These are phyloP conservation scores for Dendrocopos noguchii DNA, from an alignment of 2,113 vertebrate genomes.

Conservation along the genomic window DNA sequence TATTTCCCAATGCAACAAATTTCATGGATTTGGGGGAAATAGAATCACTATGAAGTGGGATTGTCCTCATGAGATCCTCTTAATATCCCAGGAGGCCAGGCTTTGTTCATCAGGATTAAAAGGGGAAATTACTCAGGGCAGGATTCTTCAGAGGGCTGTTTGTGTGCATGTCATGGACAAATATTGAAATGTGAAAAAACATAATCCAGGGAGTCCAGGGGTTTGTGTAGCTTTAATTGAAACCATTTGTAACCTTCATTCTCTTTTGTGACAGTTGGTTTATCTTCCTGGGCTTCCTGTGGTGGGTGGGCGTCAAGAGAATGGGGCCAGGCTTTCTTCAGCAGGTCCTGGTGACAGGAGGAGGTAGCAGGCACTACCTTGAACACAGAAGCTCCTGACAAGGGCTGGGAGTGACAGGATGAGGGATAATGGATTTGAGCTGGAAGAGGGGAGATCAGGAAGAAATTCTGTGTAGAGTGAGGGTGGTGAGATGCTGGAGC, in stretches of 20 bases:
- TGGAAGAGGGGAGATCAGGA: too few species aligned
- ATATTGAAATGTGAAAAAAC: constrained; percentile 12
- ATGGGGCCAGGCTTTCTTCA: too few species aligned
- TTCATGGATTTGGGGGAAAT: not conserved
- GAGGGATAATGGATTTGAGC: too few species aligned
- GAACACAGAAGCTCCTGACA: too few species aligned
- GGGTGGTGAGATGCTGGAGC: too few species aligned
- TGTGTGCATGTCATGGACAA: not conserved
- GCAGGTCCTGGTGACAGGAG: too few species aligned
- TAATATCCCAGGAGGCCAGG: constrained; percentile 19
- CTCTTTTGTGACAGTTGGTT: constrained; percentile 1
- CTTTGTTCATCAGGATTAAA: not conserved
- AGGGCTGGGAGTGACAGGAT: too few species aligned
- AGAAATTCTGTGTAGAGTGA: too few species aligned
- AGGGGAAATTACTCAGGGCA: constrained; percentile 11
- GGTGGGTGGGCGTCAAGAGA: not conserved
- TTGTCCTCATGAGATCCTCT: constrained; percentile 43
- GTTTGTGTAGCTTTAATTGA: constrained; percentile 36
- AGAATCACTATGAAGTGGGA: constrained; percentile 18
- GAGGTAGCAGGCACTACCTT: too few species aligned
- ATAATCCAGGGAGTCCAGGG: constrained; percentile 5
- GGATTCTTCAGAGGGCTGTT: constrained; percentile 1
- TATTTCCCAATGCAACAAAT: constrained; percentile 22
- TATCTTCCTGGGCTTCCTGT: not conserved
- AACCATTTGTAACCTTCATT: constrained; percentile 44